Base-by-base conservation (phyloP, 2,113 vertebrate genomes). In the Dascyllus trimaculatus region DNA sequence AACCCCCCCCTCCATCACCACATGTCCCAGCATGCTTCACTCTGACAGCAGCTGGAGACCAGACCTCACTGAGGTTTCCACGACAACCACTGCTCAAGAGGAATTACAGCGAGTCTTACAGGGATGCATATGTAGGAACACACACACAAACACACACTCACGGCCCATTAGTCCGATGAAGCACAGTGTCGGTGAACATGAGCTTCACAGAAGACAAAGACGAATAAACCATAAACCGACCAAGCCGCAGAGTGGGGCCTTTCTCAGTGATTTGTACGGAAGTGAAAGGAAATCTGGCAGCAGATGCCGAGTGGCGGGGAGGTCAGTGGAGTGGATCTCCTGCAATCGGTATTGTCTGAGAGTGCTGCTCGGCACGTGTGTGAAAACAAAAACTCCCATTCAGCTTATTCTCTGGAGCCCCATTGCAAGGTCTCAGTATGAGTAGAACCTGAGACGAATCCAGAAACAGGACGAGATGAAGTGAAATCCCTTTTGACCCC, bases 221-320 rank as follows among this genome's bases (percentile, higher is more conserved):
- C 56, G 60, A 58, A 74, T 68, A 62, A 65, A 10, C 32, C 7
- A 74, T 68, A 62, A 65, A 10, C 32, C 7, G 9, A 35, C 66
- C 66, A 65, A 57, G 25, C 65, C 40, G 62, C 54, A 68, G 61
- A 86, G 71, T 24, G 21, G 38, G 56, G 56, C 61, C 83, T 58
- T 75, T 76, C 45, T 63, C 21, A 70, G 66, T 75, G 74, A 63
- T 86, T 76, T 78, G 57, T 76, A 66, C 24, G 1, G 59, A 54
- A 45, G 67, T 85, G 88, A 92, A 88, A 90, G 81, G 48, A 75
- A 88, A 89, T 89, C 83, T 78, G 80, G 68, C 75, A 83, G 82
- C 86, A 91, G 91, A 85, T 88, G 86, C 73, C 17, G 45, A 67
- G 74, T 54, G 57, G 84, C 19, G 11, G 80, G 14, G 51, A 71